Evolutionary conservation across 1,140 invertebrate genomes (phyloP).

Genomic region (Pseudomyrmex concolor): DNA sequence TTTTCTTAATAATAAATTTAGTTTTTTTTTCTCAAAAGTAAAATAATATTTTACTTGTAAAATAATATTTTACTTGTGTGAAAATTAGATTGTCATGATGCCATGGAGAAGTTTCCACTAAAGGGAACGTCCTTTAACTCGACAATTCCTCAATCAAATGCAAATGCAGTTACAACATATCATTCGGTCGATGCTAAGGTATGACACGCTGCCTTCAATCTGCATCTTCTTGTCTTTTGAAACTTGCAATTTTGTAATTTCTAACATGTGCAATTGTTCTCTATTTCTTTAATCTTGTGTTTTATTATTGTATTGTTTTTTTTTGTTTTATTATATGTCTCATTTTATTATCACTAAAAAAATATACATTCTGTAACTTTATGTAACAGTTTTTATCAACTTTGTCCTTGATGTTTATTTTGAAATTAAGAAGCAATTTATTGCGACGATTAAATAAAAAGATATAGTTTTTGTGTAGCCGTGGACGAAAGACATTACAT

Average conservation of each 20-base stretch:
- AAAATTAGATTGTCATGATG: conserved; percentile 69
- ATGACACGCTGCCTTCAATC: conserved; percentile 10
- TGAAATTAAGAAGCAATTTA: not conserved
- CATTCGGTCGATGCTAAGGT: conserved; percentile 82
- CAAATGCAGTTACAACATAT: conserved; percentile 81
- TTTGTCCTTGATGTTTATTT: not conserved
- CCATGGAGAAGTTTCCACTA: conserved; percentile 85
- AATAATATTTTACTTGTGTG: conserved; percentile 43
- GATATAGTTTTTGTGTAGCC: not conserved
- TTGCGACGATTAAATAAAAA: not conserved
- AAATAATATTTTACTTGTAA: conserved; percentile 41
- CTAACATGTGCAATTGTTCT: not conserved
- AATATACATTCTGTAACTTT: no score
- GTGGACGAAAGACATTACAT: not conserved
- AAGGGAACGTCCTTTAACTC: conserved; percentile 81
- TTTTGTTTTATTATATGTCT: not conserved
- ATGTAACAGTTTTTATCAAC: no score
- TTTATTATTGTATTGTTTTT: not conserved
- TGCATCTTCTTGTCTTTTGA: conserved; percentile 35
- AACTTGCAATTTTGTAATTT: no score
- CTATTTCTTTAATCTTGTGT: not conserved
- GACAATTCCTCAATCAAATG: conserved; percentile 78
- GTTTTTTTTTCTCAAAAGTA: not conserved
- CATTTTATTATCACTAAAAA: not conserved
- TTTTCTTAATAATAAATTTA: not conserved